These are phyloP conservation scores for Idaea dimidiata DNA, from an alignment of 2,888 invertebrate genomes.

Conservation along the genomic window DNA sequence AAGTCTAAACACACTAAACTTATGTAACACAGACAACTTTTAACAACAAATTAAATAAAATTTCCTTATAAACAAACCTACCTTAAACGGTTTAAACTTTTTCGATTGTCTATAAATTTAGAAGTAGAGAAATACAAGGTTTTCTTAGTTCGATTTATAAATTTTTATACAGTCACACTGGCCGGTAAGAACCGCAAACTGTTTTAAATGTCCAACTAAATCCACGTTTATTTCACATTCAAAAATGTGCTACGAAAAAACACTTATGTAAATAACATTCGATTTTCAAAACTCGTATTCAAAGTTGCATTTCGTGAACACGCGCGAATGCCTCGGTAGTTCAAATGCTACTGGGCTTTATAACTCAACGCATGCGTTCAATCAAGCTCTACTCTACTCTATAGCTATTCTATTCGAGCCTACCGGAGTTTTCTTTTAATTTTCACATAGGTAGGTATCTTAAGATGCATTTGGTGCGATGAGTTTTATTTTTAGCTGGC, in stretches of 20 bases:
- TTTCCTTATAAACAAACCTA: too few species aligned
- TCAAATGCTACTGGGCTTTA: not conserved
- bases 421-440: not conserved
- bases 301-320: not conserved
- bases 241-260: not conserved
- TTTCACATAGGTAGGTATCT: not conserved
- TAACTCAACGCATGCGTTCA: not conserved
- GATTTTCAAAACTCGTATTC: not conserved
- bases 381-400: not conserved
- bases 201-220: not conserved
- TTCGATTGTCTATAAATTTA: too few species aligned
- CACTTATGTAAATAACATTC: not conserved
- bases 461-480: not conserved
- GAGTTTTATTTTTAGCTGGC: not conserved
- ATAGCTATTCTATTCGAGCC: not conserved
- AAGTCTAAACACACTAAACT: too few species aligned
- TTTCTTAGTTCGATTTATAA: too few species aligned
- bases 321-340: not conserved
- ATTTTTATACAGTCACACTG: too few species aligned
- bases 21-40: too few species aligned
- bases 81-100: too few species aligned
- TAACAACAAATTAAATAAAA: too few species aligned
- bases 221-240: not conserved
- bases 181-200: not conserved
- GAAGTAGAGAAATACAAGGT: not conserved